Base-by-base conservation (phyloP, 2,888 invertebrate species). In the Drosophila borborema region DNA sequence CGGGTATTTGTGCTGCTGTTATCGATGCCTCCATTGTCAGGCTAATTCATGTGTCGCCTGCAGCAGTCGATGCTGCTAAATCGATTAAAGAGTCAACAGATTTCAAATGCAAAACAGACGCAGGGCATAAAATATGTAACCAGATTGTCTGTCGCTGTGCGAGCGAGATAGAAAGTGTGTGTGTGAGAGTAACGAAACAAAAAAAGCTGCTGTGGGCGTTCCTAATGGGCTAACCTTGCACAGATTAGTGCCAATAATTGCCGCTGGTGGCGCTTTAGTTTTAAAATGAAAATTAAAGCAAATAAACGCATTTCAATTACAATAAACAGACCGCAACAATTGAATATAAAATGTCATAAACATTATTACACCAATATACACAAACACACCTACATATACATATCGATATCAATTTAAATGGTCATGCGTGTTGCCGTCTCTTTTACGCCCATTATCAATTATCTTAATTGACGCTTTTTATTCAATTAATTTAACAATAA, bases 31-130 rank as follows among this genome's bases (percentile, higher is more conserved):
- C 63, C 59, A 90, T 87, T 90, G 86, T 87, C 68, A 74, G 81
- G 90, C 87, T 87, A 87, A 87, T 90, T 87, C 90, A 84, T 84
- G 89, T 87, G 87, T 87, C 87, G 90, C 67, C 67, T 82, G 82
- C 87, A 87, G 87, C 78, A 86, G 68, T 43, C 62, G 64, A 58
- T 53, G 70, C 86, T 72, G 74, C 76, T 79, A 80, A 89, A 82
- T 86, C 87, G 87, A 82, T 90, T 87, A 84, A 86, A 89, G 80
- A 84, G 84, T 88, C 89, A 77, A 81, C 81, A 79, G 68, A 76
- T 65, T 72, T 40, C 64, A 43, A 78, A 64, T 65, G 69, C 54
- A 43, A 61, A 64, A 45, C 49, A n/a, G 70, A 68, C 74, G 53
- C 63, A 51, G 64, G 60, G n/a, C 49, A 58, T 70, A 51, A 70